phyloP scores from a whole-genome alignment of 1,140 invertebrate genomes.

The Pseudomyrmex sp. region DNA sequence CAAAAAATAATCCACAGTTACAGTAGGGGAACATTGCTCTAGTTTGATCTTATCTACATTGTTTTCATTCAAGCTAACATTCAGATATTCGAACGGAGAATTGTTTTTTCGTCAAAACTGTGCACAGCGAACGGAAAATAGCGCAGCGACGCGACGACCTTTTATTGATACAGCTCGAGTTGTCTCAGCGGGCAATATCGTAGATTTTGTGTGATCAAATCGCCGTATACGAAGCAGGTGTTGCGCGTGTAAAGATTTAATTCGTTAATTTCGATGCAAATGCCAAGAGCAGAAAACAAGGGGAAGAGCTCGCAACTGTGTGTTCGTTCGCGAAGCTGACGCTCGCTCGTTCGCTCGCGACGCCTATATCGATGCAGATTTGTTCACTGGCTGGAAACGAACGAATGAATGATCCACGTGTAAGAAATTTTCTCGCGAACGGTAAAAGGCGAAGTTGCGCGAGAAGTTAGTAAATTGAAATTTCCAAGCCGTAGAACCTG shows the following conservation, averaged over 20 bases:
- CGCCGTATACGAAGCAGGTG: conserved; percentile 30
- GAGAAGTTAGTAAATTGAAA: conserved; percentile 35
- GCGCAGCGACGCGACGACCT: background rate
- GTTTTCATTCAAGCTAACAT: too few species aligned
- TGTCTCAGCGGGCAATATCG: conserved; percentile 9
- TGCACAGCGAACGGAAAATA: background rate
- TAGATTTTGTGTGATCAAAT: conserved; percentile 25
- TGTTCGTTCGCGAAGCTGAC: background rate
- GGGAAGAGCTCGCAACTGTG: background rate
- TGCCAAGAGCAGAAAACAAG: conserved; percentile 30
- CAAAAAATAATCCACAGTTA: too few species aligned
- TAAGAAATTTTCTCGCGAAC: background rate
- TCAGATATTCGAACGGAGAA: background rate
- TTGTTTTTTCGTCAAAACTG: background rate
- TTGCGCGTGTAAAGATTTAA: conserved; percentile 49
- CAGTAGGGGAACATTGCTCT: too few species aligned
- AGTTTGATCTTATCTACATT: too few species aligned
- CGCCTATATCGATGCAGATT: conserved; percentile 1
- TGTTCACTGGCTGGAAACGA: background rate
- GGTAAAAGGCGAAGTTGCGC: conserved; percentile 1
- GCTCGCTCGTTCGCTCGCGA: background rate
- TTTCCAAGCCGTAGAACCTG: conserved; percentile 16
- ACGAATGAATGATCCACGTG: conserved; percentile 24
- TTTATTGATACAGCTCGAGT: background rate
- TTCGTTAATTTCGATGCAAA: conserved; percentile 65